These are phyloP conservation scores for Meiosimyza decipiens DNA, from an alignment of 2,888 invertebrate genomes.

Conservation along the genomic window DNA sequence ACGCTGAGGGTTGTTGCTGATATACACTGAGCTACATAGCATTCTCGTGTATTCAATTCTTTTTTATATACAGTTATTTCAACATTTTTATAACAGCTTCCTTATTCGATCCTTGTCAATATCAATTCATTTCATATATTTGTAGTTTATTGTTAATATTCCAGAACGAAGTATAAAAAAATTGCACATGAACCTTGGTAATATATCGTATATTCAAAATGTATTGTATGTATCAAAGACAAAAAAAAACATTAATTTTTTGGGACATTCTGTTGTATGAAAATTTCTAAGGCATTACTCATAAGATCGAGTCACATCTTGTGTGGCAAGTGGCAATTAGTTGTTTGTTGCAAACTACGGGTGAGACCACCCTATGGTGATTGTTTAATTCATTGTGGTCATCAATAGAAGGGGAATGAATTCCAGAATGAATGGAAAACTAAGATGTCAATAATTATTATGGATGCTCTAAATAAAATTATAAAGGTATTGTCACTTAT, in stretches of 20 bases:
- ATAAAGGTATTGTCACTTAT: no score
- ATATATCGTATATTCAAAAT: no score
- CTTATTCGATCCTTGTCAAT: not conserved
- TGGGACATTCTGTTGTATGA: not conserved
- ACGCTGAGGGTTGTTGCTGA: not conserved
- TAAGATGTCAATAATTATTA: not conserved
- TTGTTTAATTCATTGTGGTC: conserved; percentile 40
- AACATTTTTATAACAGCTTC: not conserved
- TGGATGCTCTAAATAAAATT: no score
- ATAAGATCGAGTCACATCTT: conserved; percentile 14
- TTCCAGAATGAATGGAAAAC: not conserved
- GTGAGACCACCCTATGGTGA: conserved; percentile 27
- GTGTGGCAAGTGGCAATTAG: conserved; percentile 35
- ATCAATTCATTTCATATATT: conserved; percentile 11
- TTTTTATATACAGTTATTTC: not conserved
- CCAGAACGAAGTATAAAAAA: not conserved
- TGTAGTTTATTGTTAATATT: conserved; percentile 19
- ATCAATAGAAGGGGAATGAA: conserved; percentile 30
- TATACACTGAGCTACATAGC: not conserved
- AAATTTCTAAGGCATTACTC: no score
- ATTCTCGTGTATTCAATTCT: not conserved
- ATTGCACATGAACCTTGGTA: not conserved
- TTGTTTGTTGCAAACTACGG: conserved; percentile 31
- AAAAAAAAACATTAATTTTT: not conserved
- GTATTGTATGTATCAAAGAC: no score